Evolutionary conservation across 1,140 invertebrate genomes (phyloP), one percentile per base, ranked within the genome.

Genomic region (Eufriesea mexicana): DNA sequence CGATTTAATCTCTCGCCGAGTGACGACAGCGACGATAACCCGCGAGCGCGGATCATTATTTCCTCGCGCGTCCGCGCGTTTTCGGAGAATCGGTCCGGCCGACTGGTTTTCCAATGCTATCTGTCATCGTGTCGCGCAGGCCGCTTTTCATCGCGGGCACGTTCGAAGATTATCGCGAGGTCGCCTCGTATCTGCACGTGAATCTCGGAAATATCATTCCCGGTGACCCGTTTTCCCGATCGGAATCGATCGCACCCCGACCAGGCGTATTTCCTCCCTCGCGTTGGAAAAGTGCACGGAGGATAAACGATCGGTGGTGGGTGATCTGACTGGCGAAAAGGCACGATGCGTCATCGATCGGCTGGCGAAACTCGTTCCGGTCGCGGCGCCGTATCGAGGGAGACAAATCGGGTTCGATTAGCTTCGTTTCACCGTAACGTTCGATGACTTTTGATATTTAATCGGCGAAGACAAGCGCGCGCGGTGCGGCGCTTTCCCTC

Each of bases 391-490:
- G 28, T 5, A 23, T 45, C 25, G 25, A n/a, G 45, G 16, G 9
- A 20, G 42, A 18, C 42, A 35, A 74, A 74, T 62, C 72, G 45
- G 51, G 10, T 28, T 5, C 35, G 70, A 74, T 55, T 61, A 23
- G 28, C 14, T 61, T 4, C 28, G 64, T 59, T 51, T 51, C 55
- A 25, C 59, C 20, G 49, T 61, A 28, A 20, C 51, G 70, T 66
- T 74, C 71, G 59, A 66, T 66, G 70, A 81, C 79, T 66, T 81
- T 74, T 81, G 70, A 55, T 81, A 81, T 74, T 81, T 74, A 74
- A 81, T 74, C 35, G 7, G 2, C 61, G 59, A 81, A 74, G 71
- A 81, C 70, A 74, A 66, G 57, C 76, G 42, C 4, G 23, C 23
- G n/a, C 54, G 35, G 42, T 47, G 76, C 35, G 35, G 35, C 35